Base-by-base conservation (phyloP, 2,888 invertebrate genomes). In the Leptinotarsa juncta region DNA sequence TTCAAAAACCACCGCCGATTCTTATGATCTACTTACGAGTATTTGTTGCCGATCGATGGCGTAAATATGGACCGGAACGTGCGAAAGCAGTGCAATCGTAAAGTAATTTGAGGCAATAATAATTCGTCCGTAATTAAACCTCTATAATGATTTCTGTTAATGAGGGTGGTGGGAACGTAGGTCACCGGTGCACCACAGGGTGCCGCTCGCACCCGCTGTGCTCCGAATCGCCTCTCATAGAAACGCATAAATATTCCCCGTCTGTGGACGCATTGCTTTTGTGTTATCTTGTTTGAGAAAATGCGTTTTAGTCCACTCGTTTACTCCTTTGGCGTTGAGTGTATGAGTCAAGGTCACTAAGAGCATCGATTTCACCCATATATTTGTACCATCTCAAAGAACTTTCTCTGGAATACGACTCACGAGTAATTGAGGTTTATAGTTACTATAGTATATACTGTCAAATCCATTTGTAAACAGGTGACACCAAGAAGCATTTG, bases 161-260 rank as follows among this genome's bases (percentile, higher is more conserved):
- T 86, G 87, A 87, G 86, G 86, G 87, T 86, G 86, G 85, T 84
- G 85, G 84, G 84, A 86, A 84, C 83, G 72, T 72, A 83, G 86
- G 84, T 86, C 86, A 84, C 84, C 83, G 84, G 82, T 77, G 81
- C 65, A 67, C 81, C 77, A 65, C 81, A 81, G 84, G 84, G 83
- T 78, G 84, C 80, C 84, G 77, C 79, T 82, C 81, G 76, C 73
- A 78, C 85, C 85, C 81, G 85, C 84, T 78, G 87, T 81, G 86
- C 83, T 82, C 85, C 82, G 84, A 81, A 82, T 82, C 82, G 80
- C 80, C 79, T 81, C 79, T 78, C 79, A 80, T 80, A 81, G 79
- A 80, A 76, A 76, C 71, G 79, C 81, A 80, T 81, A 81, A 80
- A 80, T 80, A 80, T 79, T 73, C 49, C 70, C 70, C 65, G 73